Evolutionary conservation across 2,888 invertebrate genomes (phyloP), one percentile per base, ranked within the genome.

Genomic region (Eupithecia pulchellata): DNA sequence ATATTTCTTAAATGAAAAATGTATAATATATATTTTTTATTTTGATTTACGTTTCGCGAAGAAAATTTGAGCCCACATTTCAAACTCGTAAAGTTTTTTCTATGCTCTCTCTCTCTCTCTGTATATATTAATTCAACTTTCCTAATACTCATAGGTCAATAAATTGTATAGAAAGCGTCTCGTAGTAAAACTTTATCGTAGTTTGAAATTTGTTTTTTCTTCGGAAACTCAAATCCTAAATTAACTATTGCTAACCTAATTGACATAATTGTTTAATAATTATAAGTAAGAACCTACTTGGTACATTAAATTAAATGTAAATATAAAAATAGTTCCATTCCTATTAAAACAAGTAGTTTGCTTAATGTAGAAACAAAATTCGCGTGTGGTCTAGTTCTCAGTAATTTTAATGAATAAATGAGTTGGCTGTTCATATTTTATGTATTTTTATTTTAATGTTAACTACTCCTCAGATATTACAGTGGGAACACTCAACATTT

Each of bases 21-120:
- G 29, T 42, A 17, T 47, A 32, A 66, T 63, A 68, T 57, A 68
- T 66, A 68, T 42, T 64, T 57, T 17, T 39, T n/a, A 62, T 70
- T 68, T 66, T 76, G 81, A 85, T 87, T 85, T 73, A 82, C 83
- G 86, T 87, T 85, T 86, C 83, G 82, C 79, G 79, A 81, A 77
- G 82, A 81, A 89, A 87, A 82, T 76, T 81, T 88, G 92, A 92
- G 92, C 92, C 92, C 92, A 80, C 29, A 81, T 91, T 91, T 91
- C 89, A 89, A 89, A 89, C 85, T 83, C 84, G 74, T 76, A 71
- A 78, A 71, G 64, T 47, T 75, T 64, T 66, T 39, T 55, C 30
- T 20, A 20, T 34, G 47, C 30, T 63, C 42, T 47, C 36, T 36
- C 36, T 36, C 36, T 8, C n/a, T 30, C 17, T 62, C 36, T 68